Base-by-base conservation (phyloP, 2,113 vertebrate genomes). In the Clarias batrachus region DNA sequence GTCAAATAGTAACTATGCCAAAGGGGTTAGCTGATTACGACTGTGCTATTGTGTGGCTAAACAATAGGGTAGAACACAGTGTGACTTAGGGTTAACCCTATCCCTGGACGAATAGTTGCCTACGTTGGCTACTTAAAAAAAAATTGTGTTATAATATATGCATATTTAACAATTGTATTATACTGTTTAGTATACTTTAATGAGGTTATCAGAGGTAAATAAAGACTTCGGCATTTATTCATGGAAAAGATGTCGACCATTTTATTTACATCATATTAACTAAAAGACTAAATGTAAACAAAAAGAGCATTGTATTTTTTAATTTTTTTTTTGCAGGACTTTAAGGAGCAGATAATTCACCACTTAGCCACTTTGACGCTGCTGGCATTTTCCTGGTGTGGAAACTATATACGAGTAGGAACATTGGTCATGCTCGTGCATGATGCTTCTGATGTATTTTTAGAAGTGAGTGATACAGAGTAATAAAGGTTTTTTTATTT, bases 381-480 rank as follows among this genome's bases (percentile, higher is more conserved):
- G 85, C 94, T 99, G 91, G 96, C 95, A 4, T 95, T 95, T 90
- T 99, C 98, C 78, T 99, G 97, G 97, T 97, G 96, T 48, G 95
- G 89, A 86, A 99, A 99, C 93, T 99, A 98, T 13, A 93, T 98
- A 79, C 96, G 98, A 8, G 77, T 97, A 0, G 98, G 98, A 48
- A 99, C 97, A 0, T 91, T 99, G 74, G 96, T 98, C 88, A 96
- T 99, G 78, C 89, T 98, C 0, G 92, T 97, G 77, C 98, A 99
- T 0, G 98, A 99, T 33, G 93, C 94, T 66, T 97, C 97, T 0
- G 98, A 99, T 87, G 93, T 99, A 83, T 94, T 98, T 88, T 94
- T 99, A 2, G 98, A 99, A 97, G 98, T 99, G 93, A 90, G 91
- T 87, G 21, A 66, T 27, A 10, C 30, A 30, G 19, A 30, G 23